phyloP scores from a whole-genome alignment of 2,888 invertebrate species.

The Pseudeuparius sepicola region DNA sequence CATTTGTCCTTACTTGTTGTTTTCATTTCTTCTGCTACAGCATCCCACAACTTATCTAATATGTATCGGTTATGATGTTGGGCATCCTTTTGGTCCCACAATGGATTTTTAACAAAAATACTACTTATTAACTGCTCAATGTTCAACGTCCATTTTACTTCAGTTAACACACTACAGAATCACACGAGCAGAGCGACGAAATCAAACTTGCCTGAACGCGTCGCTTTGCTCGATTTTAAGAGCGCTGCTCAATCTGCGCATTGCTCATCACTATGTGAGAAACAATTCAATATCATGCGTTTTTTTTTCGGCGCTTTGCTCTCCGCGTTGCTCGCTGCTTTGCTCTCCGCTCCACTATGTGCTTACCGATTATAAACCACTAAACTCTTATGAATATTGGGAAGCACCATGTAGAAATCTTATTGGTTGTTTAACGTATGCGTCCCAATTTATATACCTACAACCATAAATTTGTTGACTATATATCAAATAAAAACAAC shows the following conservation, averaged over 20 bases:
- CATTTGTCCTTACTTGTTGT: too few species aligned
- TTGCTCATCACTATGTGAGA: conserved; percentile 1
- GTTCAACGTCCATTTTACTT: conserved; percentile 1
- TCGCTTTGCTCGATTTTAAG: conserved; percentile 2
- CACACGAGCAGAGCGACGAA: background rate
- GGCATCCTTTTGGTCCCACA: conserved; percentile 17
- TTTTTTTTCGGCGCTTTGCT: too few species aligned
- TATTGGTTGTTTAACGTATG: too few species aligned
- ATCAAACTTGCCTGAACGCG: conserved; percentile 3
- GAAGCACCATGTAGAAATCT: too few species aligned
- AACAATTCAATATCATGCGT: conserved; percentile 1
- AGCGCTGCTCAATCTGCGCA: conserved; percentile 1
- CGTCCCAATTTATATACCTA: too few species aligned
- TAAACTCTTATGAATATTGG: too few species aligned
- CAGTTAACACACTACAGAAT: conserved; percentile 1
- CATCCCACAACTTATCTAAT: conserved; percentile 20
- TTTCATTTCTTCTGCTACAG: conserved; percentile 13
- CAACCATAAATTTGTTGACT: too few species aligned
- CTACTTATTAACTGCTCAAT: too few species aligned
- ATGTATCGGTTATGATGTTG: conserved; percentile 17
- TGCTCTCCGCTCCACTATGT: too few species aligned
- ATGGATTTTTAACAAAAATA: conserved; percentile 13
- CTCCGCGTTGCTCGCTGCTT: too few species aligned
- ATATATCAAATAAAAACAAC: too few species aligned
- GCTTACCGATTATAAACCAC: too few species aligned